Evolutionary conservation across 2,113 vertebrate genomes (phyloP).

Genomic region (Columba janthina): DNA sequence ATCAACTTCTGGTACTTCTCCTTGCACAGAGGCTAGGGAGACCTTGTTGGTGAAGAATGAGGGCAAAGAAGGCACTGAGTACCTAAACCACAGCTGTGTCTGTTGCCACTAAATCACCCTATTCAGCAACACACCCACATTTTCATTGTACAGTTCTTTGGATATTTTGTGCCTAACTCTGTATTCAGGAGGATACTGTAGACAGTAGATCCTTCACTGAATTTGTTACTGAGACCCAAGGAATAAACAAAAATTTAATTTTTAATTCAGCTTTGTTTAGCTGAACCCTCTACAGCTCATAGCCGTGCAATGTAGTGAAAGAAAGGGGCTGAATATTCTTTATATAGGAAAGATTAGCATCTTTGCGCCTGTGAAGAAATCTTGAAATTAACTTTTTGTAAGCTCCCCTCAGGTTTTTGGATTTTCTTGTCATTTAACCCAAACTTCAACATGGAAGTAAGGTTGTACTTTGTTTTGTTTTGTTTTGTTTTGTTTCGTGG

Average conservation of each 20-base stretch:
- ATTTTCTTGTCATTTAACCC: not conserved
- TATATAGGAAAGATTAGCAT: not conserved
- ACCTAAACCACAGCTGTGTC: not conserved
- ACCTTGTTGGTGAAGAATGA: not conserved
- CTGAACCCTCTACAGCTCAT: not conserved
- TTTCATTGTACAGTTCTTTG: not conserved
- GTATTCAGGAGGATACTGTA: not conserved
- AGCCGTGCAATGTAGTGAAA: not conserved
- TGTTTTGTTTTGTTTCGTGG: too few relatives aligned
- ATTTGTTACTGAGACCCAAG: not conserved
- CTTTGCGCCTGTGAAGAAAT: not conserved
- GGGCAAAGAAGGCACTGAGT: not conserved
- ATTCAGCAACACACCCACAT: not conserved
- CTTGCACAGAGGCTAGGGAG: not conserved
- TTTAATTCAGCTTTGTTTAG: not conserved
- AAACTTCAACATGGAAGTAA: not conserved
- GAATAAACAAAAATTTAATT: not conserved
- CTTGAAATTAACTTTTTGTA: not conserved
- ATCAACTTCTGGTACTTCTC: not conserved
- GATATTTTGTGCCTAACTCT: not conserved
- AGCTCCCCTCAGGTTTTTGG: not conserved
- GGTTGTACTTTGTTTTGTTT: not conserved
- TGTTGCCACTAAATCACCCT: not conserved
- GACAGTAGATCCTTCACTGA: not conserved
- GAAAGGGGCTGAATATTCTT: not conserved